These are phyloP conservation scores for Leiothrix lutea DNA, from an alignment of 2,113 vertebrate species.

Conservation along the genomic window DNA sequence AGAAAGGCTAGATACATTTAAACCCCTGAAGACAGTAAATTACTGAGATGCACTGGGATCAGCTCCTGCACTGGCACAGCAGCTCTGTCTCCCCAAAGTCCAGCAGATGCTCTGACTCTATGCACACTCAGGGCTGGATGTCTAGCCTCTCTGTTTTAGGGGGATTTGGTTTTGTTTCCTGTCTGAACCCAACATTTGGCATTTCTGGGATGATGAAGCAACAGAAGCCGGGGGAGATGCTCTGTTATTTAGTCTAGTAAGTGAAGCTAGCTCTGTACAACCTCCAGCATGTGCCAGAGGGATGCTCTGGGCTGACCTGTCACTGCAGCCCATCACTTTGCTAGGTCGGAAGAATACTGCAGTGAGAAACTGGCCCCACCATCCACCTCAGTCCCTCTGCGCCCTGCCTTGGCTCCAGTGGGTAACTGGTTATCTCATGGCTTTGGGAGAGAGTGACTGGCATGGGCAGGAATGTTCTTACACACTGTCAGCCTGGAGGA, in stretches of 20 bases:
- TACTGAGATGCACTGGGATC: not conserved
- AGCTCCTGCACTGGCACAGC: fast-evolving
- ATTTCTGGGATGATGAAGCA: not conserved
- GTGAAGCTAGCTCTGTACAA: not conserved
- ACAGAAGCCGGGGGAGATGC: not conserved
- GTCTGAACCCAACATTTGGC: not conserved
- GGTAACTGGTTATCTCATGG: slow-evolving; percentile 64
- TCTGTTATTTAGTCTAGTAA: fast-evolving
- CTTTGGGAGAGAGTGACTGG: slow-evolving; percentile 69
- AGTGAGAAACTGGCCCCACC: fast-evolving
- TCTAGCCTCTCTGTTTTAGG: not conserved
- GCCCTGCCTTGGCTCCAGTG: slow-evolving; percentile 1
- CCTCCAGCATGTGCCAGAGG: fast-evolving
- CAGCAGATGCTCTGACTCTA: not conserved
- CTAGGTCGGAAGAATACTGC: not conserved
- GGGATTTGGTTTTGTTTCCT: not conserved
- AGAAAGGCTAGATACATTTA: not conserved
- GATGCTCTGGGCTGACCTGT: not conserved
- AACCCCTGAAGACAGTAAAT: not conserved
- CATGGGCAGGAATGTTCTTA: slow-evolving; percentile 68
- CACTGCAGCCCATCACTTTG: fast-evolving
- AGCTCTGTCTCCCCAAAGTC: not conserved
- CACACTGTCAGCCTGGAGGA: slow-evolving; percentile 55
- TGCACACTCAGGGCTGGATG: not conserved
- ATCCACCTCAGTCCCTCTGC: not conserved